These are phyloP conservation scores for Noturus placidus DNA, from an alignment of 2,113 vertebrate genomes.

Conservation along the genomic window DNA sequence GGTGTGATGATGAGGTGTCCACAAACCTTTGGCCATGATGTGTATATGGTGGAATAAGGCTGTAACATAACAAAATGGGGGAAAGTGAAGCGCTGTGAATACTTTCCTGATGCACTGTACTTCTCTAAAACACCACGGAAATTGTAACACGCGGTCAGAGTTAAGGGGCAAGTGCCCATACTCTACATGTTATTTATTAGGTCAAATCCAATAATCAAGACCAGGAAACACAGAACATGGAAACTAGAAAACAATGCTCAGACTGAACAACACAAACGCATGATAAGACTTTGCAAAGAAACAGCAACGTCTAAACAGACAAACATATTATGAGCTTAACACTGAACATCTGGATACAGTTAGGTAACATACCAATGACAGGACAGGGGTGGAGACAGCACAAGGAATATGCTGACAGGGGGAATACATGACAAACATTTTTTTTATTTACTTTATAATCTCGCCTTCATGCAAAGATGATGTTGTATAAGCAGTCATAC, in stretches of 20 bases:
- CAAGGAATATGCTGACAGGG: background rate
- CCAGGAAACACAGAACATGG: background rate
- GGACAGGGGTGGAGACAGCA: background rate
- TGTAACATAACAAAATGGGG: too few relatives aligned
- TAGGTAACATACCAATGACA: background rate
- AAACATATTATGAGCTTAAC: background rate
- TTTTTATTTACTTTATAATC: background rate
- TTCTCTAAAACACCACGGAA: background rate
- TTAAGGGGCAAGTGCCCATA: background rate
- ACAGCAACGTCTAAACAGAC: background rate
- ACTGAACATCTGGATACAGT: background rate
- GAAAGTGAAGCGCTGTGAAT: too few relatives aligned
- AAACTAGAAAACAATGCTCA: background rate
- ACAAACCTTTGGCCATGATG: background rate
- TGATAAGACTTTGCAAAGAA: background rate
- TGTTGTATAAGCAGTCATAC: background rate
- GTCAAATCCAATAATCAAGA: background rate
- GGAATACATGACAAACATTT: background rate
- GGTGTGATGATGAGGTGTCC: background rate
- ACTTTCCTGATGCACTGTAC: too few relatives aligned
- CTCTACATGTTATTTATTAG: background rate
- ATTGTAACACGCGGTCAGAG: background rate
- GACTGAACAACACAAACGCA: background rate
- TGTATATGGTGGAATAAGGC: too few relatives aligned
- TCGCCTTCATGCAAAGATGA: background rate